These are phyloP conservation scores for Stenopsyche tienmushanensis DNA, from an alignment of 1,140 invertebrate genomes.

Conservation along the genomic window DNA sequence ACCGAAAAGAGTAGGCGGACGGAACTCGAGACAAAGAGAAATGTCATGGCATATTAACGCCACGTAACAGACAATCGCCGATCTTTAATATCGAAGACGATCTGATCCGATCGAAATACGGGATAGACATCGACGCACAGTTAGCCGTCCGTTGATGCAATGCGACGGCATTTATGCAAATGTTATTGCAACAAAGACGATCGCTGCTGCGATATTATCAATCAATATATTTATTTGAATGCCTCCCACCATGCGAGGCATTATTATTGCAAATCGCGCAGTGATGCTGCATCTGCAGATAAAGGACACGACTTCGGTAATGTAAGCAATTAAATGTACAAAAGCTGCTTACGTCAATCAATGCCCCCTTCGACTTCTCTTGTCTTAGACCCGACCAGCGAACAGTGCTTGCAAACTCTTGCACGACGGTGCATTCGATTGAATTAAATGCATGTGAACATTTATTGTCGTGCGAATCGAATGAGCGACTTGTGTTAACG, in stretches of 20 bases:
- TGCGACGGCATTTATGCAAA: background rate
- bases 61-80: background rate
- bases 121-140: background rate
- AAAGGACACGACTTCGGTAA: background rate
- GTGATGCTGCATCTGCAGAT: background rate
- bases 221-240: background rate
- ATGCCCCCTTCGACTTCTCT: background rate
- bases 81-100: background rate
- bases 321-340: background rate
- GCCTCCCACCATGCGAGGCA: background rate
- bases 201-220: too few relatives aligned
- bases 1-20: too few relatives aligned
- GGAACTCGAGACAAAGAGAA: too few relatives aligned
- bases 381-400: background rate
- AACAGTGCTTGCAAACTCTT: too few relatives aligned
- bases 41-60: background rate
- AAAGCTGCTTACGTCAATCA: background rate
- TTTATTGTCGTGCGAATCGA: too few relatives aligned
- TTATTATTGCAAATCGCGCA: background rate
- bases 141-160: background rate
- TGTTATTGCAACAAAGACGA: too few relatives aligned
- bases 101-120: background rate
- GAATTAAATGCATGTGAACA: too few relatives aligned
- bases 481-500: too few relatives aligned
- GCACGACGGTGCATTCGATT: too few relatives aligned